Evolutionary conservation across 2,888 invertebrate species (phyloP).

Genomic region (Macrosoma leucophasiata): DNA sequence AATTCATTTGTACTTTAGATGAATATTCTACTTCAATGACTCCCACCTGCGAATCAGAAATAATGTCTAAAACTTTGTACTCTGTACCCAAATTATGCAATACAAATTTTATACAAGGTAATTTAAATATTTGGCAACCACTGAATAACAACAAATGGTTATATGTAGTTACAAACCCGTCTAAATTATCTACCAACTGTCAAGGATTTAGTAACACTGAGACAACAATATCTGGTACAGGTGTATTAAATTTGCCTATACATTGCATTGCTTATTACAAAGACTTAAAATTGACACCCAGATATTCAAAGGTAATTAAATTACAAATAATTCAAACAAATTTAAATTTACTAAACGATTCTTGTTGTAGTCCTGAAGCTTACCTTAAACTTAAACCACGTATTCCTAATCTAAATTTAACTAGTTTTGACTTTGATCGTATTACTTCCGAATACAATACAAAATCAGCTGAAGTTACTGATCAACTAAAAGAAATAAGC

Average conservation of each 20-base stretch:
- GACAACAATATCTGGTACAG: constrained; percentile 5
- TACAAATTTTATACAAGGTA: constrained; percentile 11
- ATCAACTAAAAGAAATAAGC: too few relatives aligned
- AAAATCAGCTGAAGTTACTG: too few relatives aligned
- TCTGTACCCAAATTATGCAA: constrained; percentile 9
- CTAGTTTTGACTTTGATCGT: too few relatives aligned
- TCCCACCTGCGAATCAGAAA: constrained; percentile 14
- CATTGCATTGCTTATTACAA: constrained; percentile 13
- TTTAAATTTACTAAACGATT: constrained; percentile 13
- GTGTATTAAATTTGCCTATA: constrained; percentile 8
- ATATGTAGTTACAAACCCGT: constrained; percentile 6
- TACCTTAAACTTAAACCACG: too few relatives aligned
- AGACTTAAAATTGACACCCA: constrained; percentile 8
- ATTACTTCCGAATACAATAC: too few relatives aligned
- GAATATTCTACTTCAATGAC: constrained; percentile 6
- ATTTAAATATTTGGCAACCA: constrained; percentile 14
- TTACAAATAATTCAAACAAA: constrained; percentile 5
- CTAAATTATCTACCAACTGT: constrained; percentile 11
- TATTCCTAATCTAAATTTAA: too few relatives aligned
- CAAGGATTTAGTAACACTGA: constrained; percentile 7
- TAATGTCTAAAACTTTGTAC: constrained; percentile 10
- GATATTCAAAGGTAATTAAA: constrained; percentile 5
- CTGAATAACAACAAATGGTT: constrained; percentile 12
- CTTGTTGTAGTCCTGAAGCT: constrained; percentile 16
- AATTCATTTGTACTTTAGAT: constrained; percentile 10